Percentiles rank a stretch among this genome's conserved stretches.
Evolutionary conservation across 2,888 invertebrate genomes (phyloP).

Genomic region (Cephus rjabovi): DNA sequence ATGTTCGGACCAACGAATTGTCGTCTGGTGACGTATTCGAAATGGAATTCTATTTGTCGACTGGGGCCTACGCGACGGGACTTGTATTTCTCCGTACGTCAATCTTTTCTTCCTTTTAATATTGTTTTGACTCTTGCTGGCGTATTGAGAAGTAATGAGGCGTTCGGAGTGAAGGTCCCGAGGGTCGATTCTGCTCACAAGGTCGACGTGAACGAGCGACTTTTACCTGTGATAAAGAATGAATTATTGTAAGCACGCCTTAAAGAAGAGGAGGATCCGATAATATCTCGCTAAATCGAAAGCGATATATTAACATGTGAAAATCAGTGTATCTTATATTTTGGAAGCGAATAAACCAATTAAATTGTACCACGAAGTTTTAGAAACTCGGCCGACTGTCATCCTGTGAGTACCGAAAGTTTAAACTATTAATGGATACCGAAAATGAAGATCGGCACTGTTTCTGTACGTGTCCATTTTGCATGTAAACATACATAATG

Average conservation of each 20-base stretch:
- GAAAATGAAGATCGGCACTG: not conserved
- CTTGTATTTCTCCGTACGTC: not conserved
- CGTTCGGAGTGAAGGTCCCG: not conserved
- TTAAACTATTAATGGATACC: not conserved
- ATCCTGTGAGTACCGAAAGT: not conserved
- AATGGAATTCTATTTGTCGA: not conserved
- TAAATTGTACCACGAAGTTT: slow-evolving; percentile 31
- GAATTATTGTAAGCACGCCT: slow-evolving; percentile 8
- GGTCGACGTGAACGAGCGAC: slow-evolving; percentile 5
- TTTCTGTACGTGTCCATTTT: too few species aligned
- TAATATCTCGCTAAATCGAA: not conserved
- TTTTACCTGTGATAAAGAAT: slow-evolving; percentile 10
- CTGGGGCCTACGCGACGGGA: not conserved
- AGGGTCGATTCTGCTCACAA: not conserved
- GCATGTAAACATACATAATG: not conserved
- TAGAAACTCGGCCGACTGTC: not conserved
- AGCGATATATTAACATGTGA: not conserved
- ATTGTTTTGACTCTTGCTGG: not conserved
- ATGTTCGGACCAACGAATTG: not conserved
- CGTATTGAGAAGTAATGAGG: not conserved
- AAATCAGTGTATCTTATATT: slow-evolving; percentile 9
- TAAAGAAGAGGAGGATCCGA: not conserved
- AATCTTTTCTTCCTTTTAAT: not conserved
- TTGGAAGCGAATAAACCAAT: slow-evolving; percentile 37
- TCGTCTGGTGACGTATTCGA: not conserved